phyloP scores from a whole-genome alignment of 2,888 invertebrate genomes.

The Eueremaeus valkanovi region DNA sequence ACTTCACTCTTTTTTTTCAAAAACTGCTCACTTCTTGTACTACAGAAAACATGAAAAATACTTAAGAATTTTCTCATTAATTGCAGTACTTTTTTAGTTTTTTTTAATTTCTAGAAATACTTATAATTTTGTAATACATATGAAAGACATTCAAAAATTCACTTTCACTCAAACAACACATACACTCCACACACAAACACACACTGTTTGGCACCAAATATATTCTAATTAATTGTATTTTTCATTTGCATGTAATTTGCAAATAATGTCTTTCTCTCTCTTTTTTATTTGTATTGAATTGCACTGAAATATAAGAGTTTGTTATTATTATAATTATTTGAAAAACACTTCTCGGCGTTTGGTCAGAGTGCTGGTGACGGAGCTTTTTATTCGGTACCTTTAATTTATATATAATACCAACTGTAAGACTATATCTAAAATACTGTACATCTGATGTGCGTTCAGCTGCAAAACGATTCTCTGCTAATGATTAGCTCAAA shows the following conservation, averaged over 20 bases:
- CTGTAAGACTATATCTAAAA: no score
- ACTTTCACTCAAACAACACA: no score
- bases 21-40: conserved; percentile 10
- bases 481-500: background rate
- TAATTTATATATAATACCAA: no score
- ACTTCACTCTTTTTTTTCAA: background rate
- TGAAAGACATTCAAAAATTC: no score
- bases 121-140: no score
- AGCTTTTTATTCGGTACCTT: background rate
- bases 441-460: conserved; percentile 1
- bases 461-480: conserved; percentile 8
- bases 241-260: background rate
- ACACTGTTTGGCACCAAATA: background rate
- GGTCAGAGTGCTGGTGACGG: conserved; percentile 19
- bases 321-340: background rate
- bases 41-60: background rate
- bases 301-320: background rate
- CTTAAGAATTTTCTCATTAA: no score
- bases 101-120: no score
- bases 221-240: background rate
- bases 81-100: no score
- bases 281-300: background rate
- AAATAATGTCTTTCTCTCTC: background rate
- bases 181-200: background rate
- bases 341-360: background rate